Base-by-base conservation (phyloP, 2,797 vertebrate species). In the Adrianichthys oophorus region DNA sequence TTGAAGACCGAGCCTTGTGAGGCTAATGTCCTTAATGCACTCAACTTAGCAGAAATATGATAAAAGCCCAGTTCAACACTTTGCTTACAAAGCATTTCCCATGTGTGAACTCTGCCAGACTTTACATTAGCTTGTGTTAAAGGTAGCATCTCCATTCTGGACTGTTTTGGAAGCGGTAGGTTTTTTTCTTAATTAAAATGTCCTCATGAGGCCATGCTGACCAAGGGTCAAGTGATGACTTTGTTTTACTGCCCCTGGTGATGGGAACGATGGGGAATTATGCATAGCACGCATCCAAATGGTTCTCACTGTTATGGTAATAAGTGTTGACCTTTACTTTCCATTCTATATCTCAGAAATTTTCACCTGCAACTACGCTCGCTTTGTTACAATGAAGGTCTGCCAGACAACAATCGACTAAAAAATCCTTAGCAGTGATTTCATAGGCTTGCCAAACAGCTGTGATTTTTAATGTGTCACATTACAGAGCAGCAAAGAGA, bases 111-210 rank as follows among this genome's bases (percentile, higher is more conserved):
- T 32, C 69, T 60, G 69, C 59, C 69, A 62, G 70, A 49, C 48
- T 12, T 63, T 62, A 66, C 70, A 79, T 82, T 77, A 80, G 70
- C 64, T 72, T 18, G 46, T 70, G 72, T 76, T 81, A 81, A 74
- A 69, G 72, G 80, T 79, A 82, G 65, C 56, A 41, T 81, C 79
- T 81, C 71, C 58, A 83, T 76, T 85, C 84, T 72, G 81, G 71
- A 59, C 61, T 18, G 79, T 83, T 70, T 65, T 83, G 65, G 47
- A 76, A 74, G 68, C 80, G 79, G 69, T 75, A 69, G 53, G 67
- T 85, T 86, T 89, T 80, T 79, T 70, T 74, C 86, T 87, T 89
- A 88, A 92, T 92, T 91, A 90, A 88, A 87, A 88, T 81, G 74
- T 74, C 84, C 80, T 80, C 82, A 82, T 83, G 86, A 91, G 79